phyloP scores from a whole-genome alignment of 2,113 vertebrate genomes.

The Daubentonia madagascariensis region DNA sequence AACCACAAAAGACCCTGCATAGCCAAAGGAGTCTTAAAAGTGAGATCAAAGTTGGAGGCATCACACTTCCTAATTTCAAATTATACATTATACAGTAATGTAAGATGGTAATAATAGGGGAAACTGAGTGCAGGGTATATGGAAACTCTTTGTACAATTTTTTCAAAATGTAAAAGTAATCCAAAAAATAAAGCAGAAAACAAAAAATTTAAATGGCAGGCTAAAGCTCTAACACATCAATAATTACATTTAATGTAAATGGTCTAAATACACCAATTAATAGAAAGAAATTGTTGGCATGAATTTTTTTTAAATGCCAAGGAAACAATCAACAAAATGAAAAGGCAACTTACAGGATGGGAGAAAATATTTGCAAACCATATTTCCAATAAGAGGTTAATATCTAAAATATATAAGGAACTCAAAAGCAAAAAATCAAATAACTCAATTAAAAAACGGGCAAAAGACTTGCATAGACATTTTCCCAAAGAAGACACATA shows the following conservation, averaged over 20 bases:
- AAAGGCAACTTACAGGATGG: not conserved
- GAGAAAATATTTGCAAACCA: not conserved
- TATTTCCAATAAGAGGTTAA: not conserved
- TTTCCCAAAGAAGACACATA: not conserved
- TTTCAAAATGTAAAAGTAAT: not conserved
- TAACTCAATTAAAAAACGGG: not conserved
- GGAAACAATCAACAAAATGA: not conserved
- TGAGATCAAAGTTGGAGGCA: not conserved
- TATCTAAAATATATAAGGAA: not conserved
- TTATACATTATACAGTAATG: not conserved
- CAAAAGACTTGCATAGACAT: not conserved
- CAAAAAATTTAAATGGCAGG: not conserved
- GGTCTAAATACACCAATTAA: not conserved
- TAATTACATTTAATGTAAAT: not conserved
- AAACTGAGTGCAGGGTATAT: not conserved
- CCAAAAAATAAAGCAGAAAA: not conserved
- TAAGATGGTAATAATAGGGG: not conserved
- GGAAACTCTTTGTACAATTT: not conserved
- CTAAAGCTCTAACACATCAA: not conserved
- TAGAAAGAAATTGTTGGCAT: not conserved
- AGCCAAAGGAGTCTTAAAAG: not conserved
- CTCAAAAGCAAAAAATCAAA: not conserved
- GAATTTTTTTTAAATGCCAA: not conserved
- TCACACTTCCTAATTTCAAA: not conserved
- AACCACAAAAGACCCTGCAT: not conserved